Evolutionary conservation across 1,140 invertebrate genomes (phyloP), one percentile per base, ranked within the genome.

Genomic region (Acromyrmex heyeri): DNA sequence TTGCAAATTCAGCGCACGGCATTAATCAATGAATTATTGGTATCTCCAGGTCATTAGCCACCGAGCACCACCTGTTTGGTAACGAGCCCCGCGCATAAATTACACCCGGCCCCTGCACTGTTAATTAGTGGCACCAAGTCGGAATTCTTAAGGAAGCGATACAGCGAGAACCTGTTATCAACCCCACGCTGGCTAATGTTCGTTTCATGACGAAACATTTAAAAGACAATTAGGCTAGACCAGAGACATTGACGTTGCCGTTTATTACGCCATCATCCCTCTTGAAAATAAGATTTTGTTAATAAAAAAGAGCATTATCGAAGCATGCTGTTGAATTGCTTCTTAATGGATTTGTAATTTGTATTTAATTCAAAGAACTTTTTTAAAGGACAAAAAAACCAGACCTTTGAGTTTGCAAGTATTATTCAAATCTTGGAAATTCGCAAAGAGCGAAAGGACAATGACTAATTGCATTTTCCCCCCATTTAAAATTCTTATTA

Each of bases 21-120:
- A 86, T 90, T 90, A 90, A 89, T 90, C 88, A 90, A 90, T 89
- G 87, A 89, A 90, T 90, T 90, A 90, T 90, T 90, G 88, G 88
- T 90, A 75, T 90, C 79, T 88, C 76, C 83, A 75, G 76, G 88
- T 86, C 87, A 90, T 90, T 90, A 90, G 87, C 87, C 85, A 76
- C 48, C 75, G 70, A 75, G 88, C 79, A 86, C 88, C 87, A 89
- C 87, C 88, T 89, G 88, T 90, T 90, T 89, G 88, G 87, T 90
- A 90, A 90, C 88, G 77, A 90, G 87, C 87, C 65, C 50, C 38
- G 53, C 69, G 88, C 76, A 90, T 90, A 89, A 89, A 89, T 90
- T 90, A 90, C 83, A 69, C 79, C n/a, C 87, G 57, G 24, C 38
- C 62, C 62, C 87, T 82, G 18, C 70, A 48, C 57, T 81, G 86